A percentile compares a stretch with the other conserved stretches of the same genome.
These are phyloP conservation scores for Glareola pratincola DNA, from an alignment of 2,113 vertebrate species.

Conservation along the genomic window DNA sequence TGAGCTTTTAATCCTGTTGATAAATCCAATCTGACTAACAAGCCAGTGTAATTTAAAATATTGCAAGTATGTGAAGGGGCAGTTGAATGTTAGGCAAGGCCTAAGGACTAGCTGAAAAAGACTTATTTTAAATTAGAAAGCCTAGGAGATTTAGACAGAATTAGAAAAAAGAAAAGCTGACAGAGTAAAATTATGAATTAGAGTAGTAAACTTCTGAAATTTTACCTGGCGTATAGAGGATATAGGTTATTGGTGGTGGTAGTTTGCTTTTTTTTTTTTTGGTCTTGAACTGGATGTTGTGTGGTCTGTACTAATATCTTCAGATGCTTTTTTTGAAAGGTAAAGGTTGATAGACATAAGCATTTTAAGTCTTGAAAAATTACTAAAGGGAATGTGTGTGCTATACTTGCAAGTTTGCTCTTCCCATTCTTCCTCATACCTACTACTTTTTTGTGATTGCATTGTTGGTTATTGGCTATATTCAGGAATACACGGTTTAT, in stretches of 20 bases:
- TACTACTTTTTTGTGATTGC: neutral
- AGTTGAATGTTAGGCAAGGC: neutral
- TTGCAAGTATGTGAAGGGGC: neutral
- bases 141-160: neutral
- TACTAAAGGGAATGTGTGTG: constrained; percentile 29
- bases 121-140: neutral
- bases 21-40: neutral
- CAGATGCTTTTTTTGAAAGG: neutral
- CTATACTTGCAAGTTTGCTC: neutral
- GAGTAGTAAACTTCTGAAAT: neutral
- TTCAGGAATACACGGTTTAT: neutral
- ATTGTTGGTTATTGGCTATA: neutral
- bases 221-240: accelerated
- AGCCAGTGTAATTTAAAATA: neutral
- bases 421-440: neutral
- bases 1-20: neutral
- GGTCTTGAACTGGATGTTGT: neutral
- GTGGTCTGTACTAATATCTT: constrained; percentile 4
- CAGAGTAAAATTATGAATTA: neutral
- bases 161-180: neutral
- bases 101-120: neutral
- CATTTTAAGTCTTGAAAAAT: neutral
- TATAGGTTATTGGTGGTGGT: neutral
- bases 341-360: neutral
- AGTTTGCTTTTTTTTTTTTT: neutral